phyloP scores from a whole-genome alignment of 2,888 invertebrate genomes.

The Troglohyphantes excavatus region DNA sequence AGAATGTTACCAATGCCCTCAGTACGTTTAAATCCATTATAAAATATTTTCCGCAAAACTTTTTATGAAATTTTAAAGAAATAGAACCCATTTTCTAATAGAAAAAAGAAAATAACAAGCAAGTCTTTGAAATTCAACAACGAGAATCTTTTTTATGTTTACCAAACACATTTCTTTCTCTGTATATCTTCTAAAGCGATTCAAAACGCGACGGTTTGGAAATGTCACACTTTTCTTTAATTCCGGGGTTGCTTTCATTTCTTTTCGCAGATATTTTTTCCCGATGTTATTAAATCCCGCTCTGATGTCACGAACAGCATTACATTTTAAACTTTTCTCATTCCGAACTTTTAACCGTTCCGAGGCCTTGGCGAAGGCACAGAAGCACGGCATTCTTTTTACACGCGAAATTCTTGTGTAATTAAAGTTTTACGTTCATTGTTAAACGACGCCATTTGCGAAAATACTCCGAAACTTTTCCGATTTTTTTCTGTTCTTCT shows the following conservation, averaged over 20 bases:
- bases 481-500: background rate
- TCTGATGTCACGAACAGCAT: constrained; percentile 10
- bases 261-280: background rate
- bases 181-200: background rate
- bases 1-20: too few relatives aligned
- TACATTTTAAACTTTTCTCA: constrained; percentile 41
- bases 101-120: too few relatives aligned
- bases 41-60: too few relatives aligned
- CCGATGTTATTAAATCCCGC: background rate
- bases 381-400: constrained; percentile 10
- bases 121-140: too few relatives aligned
- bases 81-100: too few relatives aligned
- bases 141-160: too few relatives aligned
- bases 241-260: background rate
- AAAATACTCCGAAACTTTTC: background rate
- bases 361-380: too few relatives aligned
- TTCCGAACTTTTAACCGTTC: constrained; percentile 1
- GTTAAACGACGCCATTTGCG: constrained; percentile 39
- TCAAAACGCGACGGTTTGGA: background rate
- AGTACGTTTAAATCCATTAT: too few relatives aligned
- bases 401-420: constrained; percentile 36
- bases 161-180: too few relatives aligned
- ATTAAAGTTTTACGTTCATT: constrained; percentile 62
- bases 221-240: constrained; percentile 4
- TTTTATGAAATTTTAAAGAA: too few relatives aligned